Conservation (phyloP, 2,888 invertebrate species). For the Leuctra nigra region DNA sequence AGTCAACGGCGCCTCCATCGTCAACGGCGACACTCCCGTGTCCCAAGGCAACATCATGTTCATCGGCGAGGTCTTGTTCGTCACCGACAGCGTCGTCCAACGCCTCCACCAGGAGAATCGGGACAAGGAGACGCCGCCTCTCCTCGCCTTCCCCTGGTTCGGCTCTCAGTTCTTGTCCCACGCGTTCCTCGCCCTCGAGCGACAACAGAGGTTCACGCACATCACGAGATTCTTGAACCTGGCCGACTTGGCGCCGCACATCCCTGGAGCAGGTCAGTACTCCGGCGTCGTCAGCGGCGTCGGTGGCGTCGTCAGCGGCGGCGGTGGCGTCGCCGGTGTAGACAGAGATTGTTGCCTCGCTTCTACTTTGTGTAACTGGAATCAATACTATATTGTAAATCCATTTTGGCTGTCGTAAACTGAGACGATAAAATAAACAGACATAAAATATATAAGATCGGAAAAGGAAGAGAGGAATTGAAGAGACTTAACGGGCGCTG, state of each 20-base stretch:
- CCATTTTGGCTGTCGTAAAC: too few relatives aligned
- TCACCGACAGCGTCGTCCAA: constrained; percentile 54
- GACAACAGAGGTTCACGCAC: constrained; percentile 48
- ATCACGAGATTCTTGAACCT: constrained; percentile 55
- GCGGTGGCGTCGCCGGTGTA: too few relatives aligned
- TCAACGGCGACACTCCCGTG: constrained; percentile 53
- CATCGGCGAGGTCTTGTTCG: constrained; percentile 55
- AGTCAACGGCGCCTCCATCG: constrained; percentile 52
- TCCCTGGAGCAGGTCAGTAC: constrained; percentile 47
- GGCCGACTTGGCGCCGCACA: constrained; percentile 53
- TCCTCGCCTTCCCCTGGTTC: constrained; percentile 58
- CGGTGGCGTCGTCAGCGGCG: too few relatives aligned
- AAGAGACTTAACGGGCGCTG: too few relatives aligned
- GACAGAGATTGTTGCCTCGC: too few relatives aligned
- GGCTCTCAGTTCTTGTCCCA: constrained; percentile 57
- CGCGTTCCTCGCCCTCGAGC: constrained; percentile 52
- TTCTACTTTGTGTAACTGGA: too few relatives aligned
- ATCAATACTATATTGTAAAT: too few relatives aligned
- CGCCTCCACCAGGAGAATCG: constrained; percentile 55
- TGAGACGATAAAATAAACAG: too few relatives aligned
- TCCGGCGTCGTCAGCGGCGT: too few relatives aligned
- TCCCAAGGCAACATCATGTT: constrained; percentile 56
- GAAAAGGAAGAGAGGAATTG: too few relatives aligned
- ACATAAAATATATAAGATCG: too few relatives aligned
- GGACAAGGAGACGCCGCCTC: constrained; percentile 58